phyloP scores from a whole-genome alignment of 1,140 invertebrate species.

The Conus ventricosus region DNA sequence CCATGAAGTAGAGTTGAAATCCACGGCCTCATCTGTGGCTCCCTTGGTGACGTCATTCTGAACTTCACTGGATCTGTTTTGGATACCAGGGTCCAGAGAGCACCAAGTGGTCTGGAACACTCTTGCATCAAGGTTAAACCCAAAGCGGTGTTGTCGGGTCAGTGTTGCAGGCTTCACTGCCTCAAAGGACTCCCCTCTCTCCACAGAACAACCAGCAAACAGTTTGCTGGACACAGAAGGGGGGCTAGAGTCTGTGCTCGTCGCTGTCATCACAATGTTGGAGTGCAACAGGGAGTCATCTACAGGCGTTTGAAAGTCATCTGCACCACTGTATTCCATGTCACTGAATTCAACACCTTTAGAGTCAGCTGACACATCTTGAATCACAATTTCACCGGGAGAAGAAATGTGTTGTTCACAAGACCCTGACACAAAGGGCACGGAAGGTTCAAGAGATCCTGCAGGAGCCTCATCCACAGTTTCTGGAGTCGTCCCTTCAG shows the following conservation, averaged over 20 bases:
- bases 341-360: neutral
- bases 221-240: neutral
- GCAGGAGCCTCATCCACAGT: neutral
- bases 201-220: neutral
- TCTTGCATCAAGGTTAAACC: neutral
- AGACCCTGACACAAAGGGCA: neutral
- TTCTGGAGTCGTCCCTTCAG: neutral
- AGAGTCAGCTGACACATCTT: neutral
- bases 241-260: neutral
- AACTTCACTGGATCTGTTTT: neutral
- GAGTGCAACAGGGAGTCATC: neutral
- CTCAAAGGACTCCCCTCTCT: constrained; percentile 27
- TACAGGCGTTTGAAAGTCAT: neutral
- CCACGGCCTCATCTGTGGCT: neutral
- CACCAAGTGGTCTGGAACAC: neutral
- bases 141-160: neutral
- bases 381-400: neutral
- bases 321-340: neutral
- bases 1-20: neutral
- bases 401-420: neutral
- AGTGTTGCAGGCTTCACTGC: neutral
- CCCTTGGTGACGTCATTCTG: neutral
- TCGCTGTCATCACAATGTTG: neutral
- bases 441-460: neutral
- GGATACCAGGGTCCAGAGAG: neutral